phyloP scores from a whole-genome alignment of 2,113 vertebrate genomes.

The Gymnogyps californianus region DNA sequence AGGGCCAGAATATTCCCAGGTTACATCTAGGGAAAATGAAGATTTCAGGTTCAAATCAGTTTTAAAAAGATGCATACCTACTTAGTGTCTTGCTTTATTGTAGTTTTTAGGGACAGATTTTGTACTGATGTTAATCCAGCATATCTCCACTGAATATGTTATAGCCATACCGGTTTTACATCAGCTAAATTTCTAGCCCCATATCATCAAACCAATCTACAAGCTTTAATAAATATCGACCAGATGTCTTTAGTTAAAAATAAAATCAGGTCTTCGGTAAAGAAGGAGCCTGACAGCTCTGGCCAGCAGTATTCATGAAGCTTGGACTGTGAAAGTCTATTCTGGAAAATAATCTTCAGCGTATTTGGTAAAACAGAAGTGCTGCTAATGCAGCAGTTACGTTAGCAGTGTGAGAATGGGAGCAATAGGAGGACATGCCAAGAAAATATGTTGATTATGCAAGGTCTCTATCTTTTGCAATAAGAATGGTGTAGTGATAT shows the following conservation, averaged over 20 bases:
- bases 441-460: constrained; percentile 32
- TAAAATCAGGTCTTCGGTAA: neutral
- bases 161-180: neutral
- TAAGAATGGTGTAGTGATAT: neutral
- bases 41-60: neutral
- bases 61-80: neutral
- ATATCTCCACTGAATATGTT: neutral
- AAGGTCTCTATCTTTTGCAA: constrained; percentile 26
- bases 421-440: neutral
- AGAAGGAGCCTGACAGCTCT: neutral
- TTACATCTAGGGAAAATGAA: neutral
- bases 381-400: neutral
- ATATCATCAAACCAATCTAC: neutral
- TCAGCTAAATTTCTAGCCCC: neutral
- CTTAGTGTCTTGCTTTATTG: neutral
- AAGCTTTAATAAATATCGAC: neutral
- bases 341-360: neutral
- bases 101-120: neutral
- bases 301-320: neutral
- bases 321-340: neutral
- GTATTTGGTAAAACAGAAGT: neutral
- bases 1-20: constrained; percentile 5
- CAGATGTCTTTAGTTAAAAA: neutral
- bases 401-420: neutral
- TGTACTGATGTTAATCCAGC: neutral